These are phyloP conservation scores for Unio delphinus DNA, from an alignment of 2,888 invertebrate species.

Conservation along the genomic window DNA sequence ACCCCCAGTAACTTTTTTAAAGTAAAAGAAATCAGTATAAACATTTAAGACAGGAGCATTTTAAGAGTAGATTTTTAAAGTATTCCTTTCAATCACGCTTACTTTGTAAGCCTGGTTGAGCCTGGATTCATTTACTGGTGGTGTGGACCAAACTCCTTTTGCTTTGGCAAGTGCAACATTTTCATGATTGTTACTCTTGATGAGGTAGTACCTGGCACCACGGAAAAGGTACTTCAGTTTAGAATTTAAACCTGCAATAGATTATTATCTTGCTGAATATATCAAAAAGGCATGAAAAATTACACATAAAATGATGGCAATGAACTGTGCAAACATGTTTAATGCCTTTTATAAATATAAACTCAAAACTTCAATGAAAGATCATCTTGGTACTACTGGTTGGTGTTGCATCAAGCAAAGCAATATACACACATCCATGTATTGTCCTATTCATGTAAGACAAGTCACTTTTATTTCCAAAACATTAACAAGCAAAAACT, in stretches of 20 bases:
- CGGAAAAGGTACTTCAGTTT: constrained; percentile 91
- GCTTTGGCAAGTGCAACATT: constrained; percentile 95
- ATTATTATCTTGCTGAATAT: background rate
- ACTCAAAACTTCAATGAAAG: no score
- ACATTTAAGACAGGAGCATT: no score
- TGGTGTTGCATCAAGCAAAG: no score
- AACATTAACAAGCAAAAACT: no score
- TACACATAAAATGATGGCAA: background rate
- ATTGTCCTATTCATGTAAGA: no score
- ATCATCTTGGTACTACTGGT: no score
- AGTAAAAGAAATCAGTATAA: no score
- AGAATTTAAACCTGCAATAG: constrained; percentile 17
- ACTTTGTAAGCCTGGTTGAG: constrained; percentile 91
- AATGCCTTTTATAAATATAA: background rate
- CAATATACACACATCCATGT: no score
- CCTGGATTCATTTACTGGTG: constrained; percentile 96
- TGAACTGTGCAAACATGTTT: background rate
- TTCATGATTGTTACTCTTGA: constrained; percentile 98
- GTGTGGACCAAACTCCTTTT: constrained; percentile 94
- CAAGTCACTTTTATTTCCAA: no score
- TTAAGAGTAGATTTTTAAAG: background rate
- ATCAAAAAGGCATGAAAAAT: background rate
- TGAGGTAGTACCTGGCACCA: constrained; percentile 94
- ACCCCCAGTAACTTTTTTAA: no score
- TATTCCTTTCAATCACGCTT: constrained; percentile 15